A percentile compares a stretch with the other conserved stretches of the same genome.
These are phyloP conservation scores for Actenoides lindsayi DNA, from an alignment of 2,113 vertebrate species.

Conservation along the genomic window DNA sequence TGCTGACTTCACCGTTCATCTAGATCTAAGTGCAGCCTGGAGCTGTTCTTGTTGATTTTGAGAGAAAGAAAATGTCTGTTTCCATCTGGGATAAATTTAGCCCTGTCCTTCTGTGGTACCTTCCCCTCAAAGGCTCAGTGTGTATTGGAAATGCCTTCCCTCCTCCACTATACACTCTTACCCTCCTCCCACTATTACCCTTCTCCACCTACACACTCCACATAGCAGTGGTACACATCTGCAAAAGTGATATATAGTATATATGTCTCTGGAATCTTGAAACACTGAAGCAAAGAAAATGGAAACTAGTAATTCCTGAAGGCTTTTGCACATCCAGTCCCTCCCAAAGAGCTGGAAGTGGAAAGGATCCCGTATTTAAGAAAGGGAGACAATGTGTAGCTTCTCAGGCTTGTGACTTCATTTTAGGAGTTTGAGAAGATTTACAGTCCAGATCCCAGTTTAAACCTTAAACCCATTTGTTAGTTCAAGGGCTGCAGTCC, in stretches of 20 bases:
- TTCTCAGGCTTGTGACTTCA: background rate
- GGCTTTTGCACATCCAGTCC: background rate
- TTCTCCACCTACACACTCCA: background rate
- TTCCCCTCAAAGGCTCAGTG: background rate
- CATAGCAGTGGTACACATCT: background rate
- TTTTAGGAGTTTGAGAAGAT: background rate
- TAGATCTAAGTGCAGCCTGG: background rate
- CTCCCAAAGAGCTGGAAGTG: background rate
- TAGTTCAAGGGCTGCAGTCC: background rate
- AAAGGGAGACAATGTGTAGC: background rate
- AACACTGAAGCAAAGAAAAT: background rate
- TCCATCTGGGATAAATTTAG: background rate
- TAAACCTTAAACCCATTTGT: background rate
- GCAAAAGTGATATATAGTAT: background rate
- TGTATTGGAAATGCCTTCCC: background rate
- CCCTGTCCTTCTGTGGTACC: background rate
- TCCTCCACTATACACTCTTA: background rate
- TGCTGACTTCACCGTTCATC: background rate
- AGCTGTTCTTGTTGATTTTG: background rate
- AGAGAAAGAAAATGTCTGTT: background rate
- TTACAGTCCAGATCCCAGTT: background rate
- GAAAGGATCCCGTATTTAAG: background rate
- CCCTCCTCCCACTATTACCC: too few relatives aligned
- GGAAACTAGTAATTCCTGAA: background rate
- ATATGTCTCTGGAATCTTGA: background rate